Base-by-base conservation (phyloP, 2,888 invertebrate genomes). In the Heliconius charithonia region DNA sequence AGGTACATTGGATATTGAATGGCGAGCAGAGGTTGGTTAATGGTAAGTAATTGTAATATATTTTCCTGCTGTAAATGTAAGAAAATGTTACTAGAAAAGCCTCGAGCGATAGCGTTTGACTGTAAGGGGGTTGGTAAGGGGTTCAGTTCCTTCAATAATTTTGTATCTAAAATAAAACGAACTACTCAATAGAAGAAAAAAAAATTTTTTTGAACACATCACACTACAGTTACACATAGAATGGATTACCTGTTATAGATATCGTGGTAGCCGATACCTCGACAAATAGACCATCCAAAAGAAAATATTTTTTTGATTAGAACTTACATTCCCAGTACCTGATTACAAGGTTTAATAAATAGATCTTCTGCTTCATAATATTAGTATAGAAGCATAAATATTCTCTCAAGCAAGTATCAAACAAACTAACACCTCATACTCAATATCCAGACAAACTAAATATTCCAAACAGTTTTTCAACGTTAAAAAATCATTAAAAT, bases 1-100 rank as follows among this genome's bases (percentile, higher is more conserved):
- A 96, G 85, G 96, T 96, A 85, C 97, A 97, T 87, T 97, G 97
- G 97, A 96, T 96, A 29, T 94, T 96, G 77, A 96, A 96, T 77
- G 95, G 96, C 69, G 96, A 97, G 75, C 96, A 96, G 84, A 96
- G 96, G 76, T 93, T 96, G 63, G 90, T 95, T 10, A 96, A 96
- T 87, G 96, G 97, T 96, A 91, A 92, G 94, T 87, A n/a, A 37
- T 12, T 51, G n/a, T 3, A 59, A 59, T n/a, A n/a, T 59, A n/a
- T 59, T 22, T 59, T 10, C 37, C 37, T 37, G 3, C 37, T 37
- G 9, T 10, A 37, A 10, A 37, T 37, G 37, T 37, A 37, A 37
- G 37, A 37, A 37, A 37, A 37, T 37, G 7, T 37, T 37, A 37
- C 37, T 9, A 9, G 37, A 37, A 37, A 37, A 37, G 37, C 37